Percentiles rank a stretch among this genome's conserved stretches.
phyloP scores from a whole-genome alignment of 2,797 vertebrate genomes.

The Jordanella pulchra region DNA sequence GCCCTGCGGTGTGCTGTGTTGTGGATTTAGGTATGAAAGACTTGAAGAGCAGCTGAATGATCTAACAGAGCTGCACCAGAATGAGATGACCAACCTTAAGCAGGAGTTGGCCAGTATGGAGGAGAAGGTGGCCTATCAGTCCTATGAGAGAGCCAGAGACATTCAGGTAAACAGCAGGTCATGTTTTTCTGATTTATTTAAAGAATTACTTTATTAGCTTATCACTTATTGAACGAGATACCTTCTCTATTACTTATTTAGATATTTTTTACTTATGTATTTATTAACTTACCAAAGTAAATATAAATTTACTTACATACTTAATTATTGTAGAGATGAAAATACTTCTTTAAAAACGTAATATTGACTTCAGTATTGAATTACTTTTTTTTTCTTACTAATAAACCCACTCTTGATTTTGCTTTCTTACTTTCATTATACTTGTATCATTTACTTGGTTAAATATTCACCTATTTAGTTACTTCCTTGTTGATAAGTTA shows the following conservation, averaged over 20 bases:
- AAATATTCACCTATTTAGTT: background rate
- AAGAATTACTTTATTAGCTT: background rate
- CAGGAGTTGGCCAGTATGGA: constrained; percentile 99
- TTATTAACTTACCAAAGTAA: background rate
- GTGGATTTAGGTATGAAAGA: constrained; percentile 87
- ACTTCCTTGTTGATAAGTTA: background rate
- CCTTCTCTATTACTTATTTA: background rate
- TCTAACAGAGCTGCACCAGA: constrained; percentile 96
- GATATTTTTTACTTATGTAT: background rate
- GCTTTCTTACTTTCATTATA: background rate
- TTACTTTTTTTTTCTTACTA: background rate
- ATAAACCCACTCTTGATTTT: background rate
- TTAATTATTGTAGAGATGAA: background rate
- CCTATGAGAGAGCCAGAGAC: constrained; percentile 95
- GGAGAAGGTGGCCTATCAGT: constrained; percentile 98
- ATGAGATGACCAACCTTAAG: constrained; percentile 98
- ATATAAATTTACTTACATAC: background rate
- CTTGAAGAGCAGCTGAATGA: constrained; percentile 97
- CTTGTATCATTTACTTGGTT: background rate
- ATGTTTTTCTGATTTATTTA: too few species aligned
- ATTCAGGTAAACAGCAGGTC: constrained; percentile 82
- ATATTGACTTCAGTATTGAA: background rate
- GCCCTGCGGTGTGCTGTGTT: constrained; percentile 12
- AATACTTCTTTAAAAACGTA: too few species aligned
- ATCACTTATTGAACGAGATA: background rate